Conservation (phyloP, 2,797 vertebrate species). For the Falco berigora region DNA sequence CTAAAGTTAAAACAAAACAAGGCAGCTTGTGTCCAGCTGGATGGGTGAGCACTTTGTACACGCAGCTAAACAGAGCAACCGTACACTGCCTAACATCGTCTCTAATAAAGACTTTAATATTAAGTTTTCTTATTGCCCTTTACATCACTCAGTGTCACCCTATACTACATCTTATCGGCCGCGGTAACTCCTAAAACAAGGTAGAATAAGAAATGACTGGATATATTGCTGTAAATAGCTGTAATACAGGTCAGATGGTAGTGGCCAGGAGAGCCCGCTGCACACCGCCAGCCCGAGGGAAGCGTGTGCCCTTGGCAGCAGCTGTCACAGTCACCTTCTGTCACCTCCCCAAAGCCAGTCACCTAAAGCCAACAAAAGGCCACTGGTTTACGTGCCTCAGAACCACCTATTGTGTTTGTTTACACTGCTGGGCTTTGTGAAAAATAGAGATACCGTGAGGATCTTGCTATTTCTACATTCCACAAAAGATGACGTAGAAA, state of each 20-base stretch:
- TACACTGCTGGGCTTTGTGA: neutral
- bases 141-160: neutral
- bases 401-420: neutral
- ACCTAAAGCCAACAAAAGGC: neutral
- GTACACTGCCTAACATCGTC: neutral
- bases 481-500: neutral
- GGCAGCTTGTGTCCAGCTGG: neutral
- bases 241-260: neutral
- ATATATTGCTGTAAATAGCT: neutral
- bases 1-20: neutral
- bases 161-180: fast-evolving
- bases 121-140: neutral
- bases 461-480: neutral
- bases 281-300: neutral
- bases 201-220: neutral
- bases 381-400: neutral
- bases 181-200: neutral
- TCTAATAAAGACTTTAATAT: neutral
- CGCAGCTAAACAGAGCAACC: neutral
- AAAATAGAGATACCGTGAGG: neutral
- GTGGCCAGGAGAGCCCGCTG: neutral
- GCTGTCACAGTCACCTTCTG: neutral
- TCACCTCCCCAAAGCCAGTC: neutral
- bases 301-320: neutral
- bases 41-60: neutral